Conservation (phyloP, 2,797 vertebrate species). For the Okamejei kenojei region DNA sequence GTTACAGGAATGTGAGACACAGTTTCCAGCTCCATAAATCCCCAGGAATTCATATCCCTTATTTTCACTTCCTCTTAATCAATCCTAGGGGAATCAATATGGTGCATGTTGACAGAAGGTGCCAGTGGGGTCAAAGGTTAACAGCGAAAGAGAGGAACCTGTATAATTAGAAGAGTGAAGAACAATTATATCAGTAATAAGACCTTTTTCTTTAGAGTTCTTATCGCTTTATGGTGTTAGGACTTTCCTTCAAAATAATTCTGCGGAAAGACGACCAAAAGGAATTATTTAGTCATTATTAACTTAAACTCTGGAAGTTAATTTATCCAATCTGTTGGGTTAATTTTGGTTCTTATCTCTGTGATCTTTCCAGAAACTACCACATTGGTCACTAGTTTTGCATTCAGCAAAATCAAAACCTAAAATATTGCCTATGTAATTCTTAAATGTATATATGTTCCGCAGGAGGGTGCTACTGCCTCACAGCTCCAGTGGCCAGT, state of each 20-base stretch:
- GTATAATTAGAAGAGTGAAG: slow-evolving; percentile 28
- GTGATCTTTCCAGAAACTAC: background rate
- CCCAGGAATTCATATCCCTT: slow-evolving; percentile 64
- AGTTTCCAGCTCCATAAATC: slow-evolving; percentile 79
- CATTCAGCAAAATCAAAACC: background rate
- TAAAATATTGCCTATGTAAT: background rate
- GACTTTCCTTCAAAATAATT: slow-evolving; percentile 17
- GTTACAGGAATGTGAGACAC: slow-evolving; percentile 76
- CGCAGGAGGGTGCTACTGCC: no score
- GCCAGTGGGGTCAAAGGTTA: slow-evolving; percentile 33
- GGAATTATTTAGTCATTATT: slow-evolving; percentile 29
- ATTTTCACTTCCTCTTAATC: slow-evolving; percentile 60
- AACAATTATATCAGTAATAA: slow-evolving; percentile 12
- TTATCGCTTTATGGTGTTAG: background rate
- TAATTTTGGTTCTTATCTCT: slow-evolving; percentile 19
- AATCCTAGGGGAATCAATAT: slow-evolving; percentile 63
- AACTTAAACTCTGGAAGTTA: background rate
- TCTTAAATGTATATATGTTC: background rate
- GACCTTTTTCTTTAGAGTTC: background rate
- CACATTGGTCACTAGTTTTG: background rate
- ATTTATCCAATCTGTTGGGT: slow-evolving; percentile 29
- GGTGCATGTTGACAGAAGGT: slow-evolving; percentile 44
- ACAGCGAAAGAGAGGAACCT: background rate
- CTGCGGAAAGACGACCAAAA: background rate
- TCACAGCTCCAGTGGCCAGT: no score